Conservation (phyloP, 30 jellyfish, hydroid and myxozoan genomes). For the Cassiopea xamachana region DNA sequence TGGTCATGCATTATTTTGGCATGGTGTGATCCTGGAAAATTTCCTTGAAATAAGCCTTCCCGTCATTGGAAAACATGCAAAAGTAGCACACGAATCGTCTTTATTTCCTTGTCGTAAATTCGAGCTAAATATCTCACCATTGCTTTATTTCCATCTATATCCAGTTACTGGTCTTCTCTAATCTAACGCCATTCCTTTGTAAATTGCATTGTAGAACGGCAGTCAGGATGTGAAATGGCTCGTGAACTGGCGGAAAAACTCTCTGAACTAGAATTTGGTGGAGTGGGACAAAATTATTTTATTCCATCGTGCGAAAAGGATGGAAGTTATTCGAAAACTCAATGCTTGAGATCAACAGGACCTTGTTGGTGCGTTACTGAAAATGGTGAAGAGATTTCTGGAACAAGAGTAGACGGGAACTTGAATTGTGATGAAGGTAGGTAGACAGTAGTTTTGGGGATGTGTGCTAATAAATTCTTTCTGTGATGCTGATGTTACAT, state of each 20-base stretch:
- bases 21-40: too few species aligned
- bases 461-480: too few species aligned
- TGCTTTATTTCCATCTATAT: too few species aligned
- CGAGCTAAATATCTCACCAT: too few species aligned
- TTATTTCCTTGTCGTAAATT: too few species aligned
- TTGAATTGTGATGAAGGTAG: slow-evolving; percentile 61
- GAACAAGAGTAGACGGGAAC: slow-evolving; percentile 64
- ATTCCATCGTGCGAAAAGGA: slow-evolving; percentile 78
- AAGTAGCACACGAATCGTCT: too few species aligned
- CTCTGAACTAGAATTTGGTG: slow-evolving; percentile 17
- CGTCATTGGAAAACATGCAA: too few species aligned
- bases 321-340: slow-evolving; percentile 71
- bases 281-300: not conserved
- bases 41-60: too few species aligned
- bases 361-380: slow-evolving; percentile 90
- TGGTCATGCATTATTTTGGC: too few species aligned
- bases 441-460: not conserved
- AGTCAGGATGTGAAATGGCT: slow-evolving; percentile 35
- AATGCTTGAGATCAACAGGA: slow-evolving; percentile 72
- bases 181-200: not conserved
- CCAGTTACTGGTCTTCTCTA: not conserved
- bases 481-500: too few species aligned
- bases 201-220: not conserved
- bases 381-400: slow-evolving; percentile 75
- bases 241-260: slow-evolving; percentile 45